Base-by-base conservation (phyloP, 1,140 invertebrate genomes). In the Danaus melanippus region DNA sequence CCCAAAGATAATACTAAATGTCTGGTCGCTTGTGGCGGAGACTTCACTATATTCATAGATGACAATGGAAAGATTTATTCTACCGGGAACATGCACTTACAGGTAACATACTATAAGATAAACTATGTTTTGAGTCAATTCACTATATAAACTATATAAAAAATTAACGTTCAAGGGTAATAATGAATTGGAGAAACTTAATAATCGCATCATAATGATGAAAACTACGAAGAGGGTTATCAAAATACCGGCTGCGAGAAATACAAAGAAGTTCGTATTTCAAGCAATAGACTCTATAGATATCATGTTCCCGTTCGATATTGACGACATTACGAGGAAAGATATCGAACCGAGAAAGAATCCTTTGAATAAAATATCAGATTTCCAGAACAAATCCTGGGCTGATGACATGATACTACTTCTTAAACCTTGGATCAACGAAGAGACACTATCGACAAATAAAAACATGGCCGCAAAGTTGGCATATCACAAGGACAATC, bases 191-290 rank as follows among this genome's bases (percentile, higher is more conserved):
- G 74, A 76, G 45, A 80, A 79, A 62, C 64, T 58, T 0, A 69
- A 50, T 8, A 82, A 74, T 42, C 65, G 79, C 8, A 65, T 86
- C 0, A 82, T 86, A 46, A 82, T 83, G 79, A 86, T 86, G 83
- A 84, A 86, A 54, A 86, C 83, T 2, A 84, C 81, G 8, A 86
- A 84, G 56, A 71, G 83, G 0, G 79, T 86, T 0, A 86, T 86
- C 39, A 86, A 84, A 64, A 84, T 86, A 53, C 83, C 83, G 7
- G 72, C 78, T 0, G 74, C 62, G 51, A 62, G 71, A 0, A 71
- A 55, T 52, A 74, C 66, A 47, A 82, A 83, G 58, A 84, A 84
- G 54, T 86, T 84, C 48, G 15, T 79, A 3, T 86, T 84, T 51
- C 76, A 82, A 50, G 69, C 66, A 9, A 65, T 84, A 9, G 84